Base-by-base conservation (phyloP, 2,113 vertebrate species). In the Sebastes schlegelii region DNA sequence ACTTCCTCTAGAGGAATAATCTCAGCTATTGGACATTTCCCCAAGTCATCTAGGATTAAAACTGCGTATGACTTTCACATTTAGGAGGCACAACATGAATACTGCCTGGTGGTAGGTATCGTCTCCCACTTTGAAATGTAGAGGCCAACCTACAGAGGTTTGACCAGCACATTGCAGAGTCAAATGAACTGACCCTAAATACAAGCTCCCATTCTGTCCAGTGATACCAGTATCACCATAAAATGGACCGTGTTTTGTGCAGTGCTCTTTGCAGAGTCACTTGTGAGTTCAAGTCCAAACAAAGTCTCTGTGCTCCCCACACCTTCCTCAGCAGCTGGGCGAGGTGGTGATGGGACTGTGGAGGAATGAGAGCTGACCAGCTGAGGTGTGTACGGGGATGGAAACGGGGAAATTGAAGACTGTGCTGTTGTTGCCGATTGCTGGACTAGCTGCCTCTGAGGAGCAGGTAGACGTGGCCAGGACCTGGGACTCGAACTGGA, bases 281-380 rank as follows among this genome's bases (percentile, higher is more conserved):
- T 43, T 7, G 8, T 55, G 49, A 58, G 72, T 81, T 79, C 52
- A 64, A 87, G 70, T 90, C 67, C 40, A 58, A 74, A 69, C 49
- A 79, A 23, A 62, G 77, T 84, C 62, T 84, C 62, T 69, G 21
- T 57, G 43, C 60, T 5, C n/a, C 40, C 34, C 17, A 45, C 49
- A 4, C 12, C n/a, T 73, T 46, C 48, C 69, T 98, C 94, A 99
- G 96, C 97, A 99, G 95, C 97, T 98, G 0, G 98, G 98, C 17
- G 98, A 99, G 58, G 98, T 98, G 55, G 98, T 99, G 91, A 99
- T 99, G 86, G 98, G 98, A 80, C 97, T 99, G 94, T 98, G 97
- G 57, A 99, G 97, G 93, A 98, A 99, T 82, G 93, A 96, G 23
- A 98, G 92, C 54, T 98, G 97, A 63, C 93, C 95, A 74, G 96